These are phyloP conservation scores for Epinephelus awoara DNA, from an alignment of 2,797 vertebrate species.

Conservation along the genomic window DNA sequence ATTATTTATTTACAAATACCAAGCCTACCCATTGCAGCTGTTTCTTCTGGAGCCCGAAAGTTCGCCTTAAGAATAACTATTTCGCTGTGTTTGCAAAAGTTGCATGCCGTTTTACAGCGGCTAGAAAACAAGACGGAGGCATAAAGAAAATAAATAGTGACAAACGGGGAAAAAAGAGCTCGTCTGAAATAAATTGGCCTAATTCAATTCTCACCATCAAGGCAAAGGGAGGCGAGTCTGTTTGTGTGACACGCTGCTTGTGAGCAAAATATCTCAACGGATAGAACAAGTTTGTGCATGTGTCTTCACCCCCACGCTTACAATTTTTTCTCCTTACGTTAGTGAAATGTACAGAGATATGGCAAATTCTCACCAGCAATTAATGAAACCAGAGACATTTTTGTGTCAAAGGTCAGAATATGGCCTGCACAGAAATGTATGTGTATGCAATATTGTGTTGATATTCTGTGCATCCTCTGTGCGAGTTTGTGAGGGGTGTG, in stretches of 20 bases:
- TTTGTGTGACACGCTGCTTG: slow-evolving; percentile 1
- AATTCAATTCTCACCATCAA: neutral
- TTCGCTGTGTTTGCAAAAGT: slow-evolving; percentile 55
- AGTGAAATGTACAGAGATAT: neutral
- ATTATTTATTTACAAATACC: slow-evolving; percentile 85
- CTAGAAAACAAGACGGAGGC: neutral
- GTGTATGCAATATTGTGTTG: slow-evolving; percentile 7
- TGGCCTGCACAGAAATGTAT: neutral
- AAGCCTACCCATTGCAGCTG: slow-evolving; percentile 78
- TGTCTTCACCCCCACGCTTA: neutral
- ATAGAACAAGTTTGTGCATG: slow-evolving; percentile 21
- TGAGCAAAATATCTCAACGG: neutral
- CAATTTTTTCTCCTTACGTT: neutral
- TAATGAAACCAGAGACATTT: neutral
- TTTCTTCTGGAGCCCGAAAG: slow-evolving; percentile 63
- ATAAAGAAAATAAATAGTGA: neutral
- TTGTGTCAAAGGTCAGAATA: slow-evolving; percentile 25
- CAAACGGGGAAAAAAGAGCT: neutral
- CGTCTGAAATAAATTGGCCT: neutral
- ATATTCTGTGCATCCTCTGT: slow-evolving; percentile 19
- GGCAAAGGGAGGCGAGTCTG: neutral
- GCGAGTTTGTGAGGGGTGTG: slow-evolving; percentile 10
- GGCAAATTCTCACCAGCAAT: neutral
- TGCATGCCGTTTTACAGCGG: neutral
- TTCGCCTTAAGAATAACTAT: slow-evolving; percentile 66